Conservation (phyloP, 2,888 invertebrate genomes). For the Reticulitermes lucifugus region DNA sequence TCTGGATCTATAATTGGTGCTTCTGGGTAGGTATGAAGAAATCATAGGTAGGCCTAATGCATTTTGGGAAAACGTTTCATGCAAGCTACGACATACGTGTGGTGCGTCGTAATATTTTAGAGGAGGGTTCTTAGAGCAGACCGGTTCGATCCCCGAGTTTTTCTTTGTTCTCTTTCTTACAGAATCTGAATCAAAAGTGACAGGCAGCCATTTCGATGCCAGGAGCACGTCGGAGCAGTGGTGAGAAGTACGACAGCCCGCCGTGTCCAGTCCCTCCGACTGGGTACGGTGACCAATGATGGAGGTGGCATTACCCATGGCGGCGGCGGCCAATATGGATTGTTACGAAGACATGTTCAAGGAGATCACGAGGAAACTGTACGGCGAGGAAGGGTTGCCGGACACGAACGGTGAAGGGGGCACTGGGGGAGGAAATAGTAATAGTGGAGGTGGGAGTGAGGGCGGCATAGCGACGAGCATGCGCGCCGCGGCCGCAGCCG, state of each 20-base stretch:
- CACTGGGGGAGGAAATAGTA: conserved; percentile 25
- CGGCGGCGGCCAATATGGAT: conserved; percentile 68
- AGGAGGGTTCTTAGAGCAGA: too few relatives aligned
- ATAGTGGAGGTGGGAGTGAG: conserved; percentile 31
- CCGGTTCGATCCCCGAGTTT: too few relatives aligned
- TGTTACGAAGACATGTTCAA: conserved; percentile 89
- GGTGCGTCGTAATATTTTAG: too few relatives aligned
- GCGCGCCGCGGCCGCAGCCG: conserved; percentile 49
- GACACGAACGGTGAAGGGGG: conserved; percentile 38
- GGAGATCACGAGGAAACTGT: conserved; percentile 91
- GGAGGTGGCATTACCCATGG: conserved; percentile 68
- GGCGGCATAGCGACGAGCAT: conserved; percentile 28
- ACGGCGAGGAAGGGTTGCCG: conserved; percentile 76
- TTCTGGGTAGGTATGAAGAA: too few relatives aligned
- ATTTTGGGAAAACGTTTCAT: too few relatives aligned
- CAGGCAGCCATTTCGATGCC: conserved; percentile 25
- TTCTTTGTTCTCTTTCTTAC: background rate
- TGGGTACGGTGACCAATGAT: conserved; percentile 55
- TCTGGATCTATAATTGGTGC: too few relatives aligned
- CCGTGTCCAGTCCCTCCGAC: conserved; percentile 37
- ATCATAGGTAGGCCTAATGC: too few relatives aligned
- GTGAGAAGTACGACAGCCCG: conserved; percentile 20
- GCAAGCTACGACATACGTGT: too few relatives aligned
- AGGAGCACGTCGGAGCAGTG: conserved; percentile 4
- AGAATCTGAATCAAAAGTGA: conserved; percentile 12